phyloP scores from a whole-genome alignment of 2,113 vertebrate species.

The Anoplopoma fimbria region DNA sequence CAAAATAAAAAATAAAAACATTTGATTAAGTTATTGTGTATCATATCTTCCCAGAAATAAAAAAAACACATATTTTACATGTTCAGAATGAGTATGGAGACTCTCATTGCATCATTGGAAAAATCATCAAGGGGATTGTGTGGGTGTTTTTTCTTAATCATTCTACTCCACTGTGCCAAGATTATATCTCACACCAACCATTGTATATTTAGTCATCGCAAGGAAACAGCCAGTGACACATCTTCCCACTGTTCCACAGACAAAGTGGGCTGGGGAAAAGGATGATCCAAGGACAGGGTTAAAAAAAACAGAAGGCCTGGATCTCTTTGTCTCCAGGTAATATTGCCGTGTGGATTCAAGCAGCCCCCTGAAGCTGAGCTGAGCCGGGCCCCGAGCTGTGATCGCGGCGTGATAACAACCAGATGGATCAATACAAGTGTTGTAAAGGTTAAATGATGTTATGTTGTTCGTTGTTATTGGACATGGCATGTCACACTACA shows the following conservation, averaged over 20 bases:
- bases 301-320: constrained; percentile 62
- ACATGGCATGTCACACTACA: constrained; percentile 75
- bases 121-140: constrained; percentile 66
- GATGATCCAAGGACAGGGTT: constrained; percentile 74
- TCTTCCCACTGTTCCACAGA: constrained; percentile 65
- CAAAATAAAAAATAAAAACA: constrained; percentile 23
- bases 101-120: constrained; percentile 62
- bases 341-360: constrained; percentile 73
- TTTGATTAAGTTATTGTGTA: constrained; percentile 63
- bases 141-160: constrained; percentile 71
- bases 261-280: constrained; percentile 61
- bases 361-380: constrained; percentile 67
- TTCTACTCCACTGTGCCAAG: constrained; percentile 67
- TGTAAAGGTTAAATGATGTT: constrained; percentile 90
- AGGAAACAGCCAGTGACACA: constrained; percentile 63
- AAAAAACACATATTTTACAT: constrained; percentile 50
- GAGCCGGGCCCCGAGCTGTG: constrained; percentile 77
- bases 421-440: constrained; percentile 85
- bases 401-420: constrained; percentile 81
- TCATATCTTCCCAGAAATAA: constrained; percentile 53
- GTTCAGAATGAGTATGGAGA: constrained; percentile 48
- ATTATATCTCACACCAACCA: constrained; percentile 75
- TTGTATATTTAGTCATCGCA: constrained; percentile 73
- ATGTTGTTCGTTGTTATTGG: constrained; percentile 83
- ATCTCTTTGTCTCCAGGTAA: constrained; percentile 78